Evolutionary conservation across 1,140 invertebrate genomes (phyloP), one percentile per base, ranked within the genome.

Genomic region (Drosophila elegans): DNA sequence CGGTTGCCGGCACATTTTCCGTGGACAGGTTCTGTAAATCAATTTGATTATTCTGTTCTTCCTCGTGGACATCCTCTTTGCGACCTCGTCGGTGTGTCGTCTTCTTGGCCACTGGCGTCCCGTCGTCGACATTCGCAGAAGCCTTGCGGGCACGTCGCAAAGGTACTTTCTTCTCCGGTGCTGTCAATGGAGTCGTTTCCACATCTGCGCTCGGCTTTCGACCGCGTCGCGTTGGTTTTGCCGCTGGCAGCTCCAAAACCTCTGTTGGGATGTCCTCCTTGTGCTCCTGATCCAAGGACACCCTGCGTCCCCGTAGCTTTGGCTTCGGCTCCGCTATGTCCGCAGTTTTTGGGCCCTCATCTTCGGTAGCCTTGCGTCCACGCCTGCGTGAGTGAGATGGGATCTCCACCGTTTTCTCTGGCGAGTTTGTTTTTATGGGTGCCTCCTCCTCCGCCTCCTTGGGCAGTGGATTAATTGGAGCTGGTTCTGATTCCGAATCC

Each of bases 61-160:
- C 54, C 3, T 27, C 48, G 11, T 13, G 1, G 0, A 34, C 48
- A 1, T 69, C 61, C 2, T 34, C 45, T 32, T 77, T 78, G 10
- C 79, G 76, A 13, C 49, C 64, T n/a, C 68, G 66, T 0, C 76
- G 76, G 2, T 13, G 27, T 3, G 55, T 6, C 10, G 45, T 27
- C 25, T 82, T 90, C n/a, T 84, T 90, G 3, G 54, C 3, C 32
- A 53, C 56, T 1, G 44, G 27, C 5, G 49, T 46, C 9, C 53
- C 64, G 10, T 55, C 69, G 10, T 83, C 84, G 2, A 62, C 27
- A 64, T 44, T 67, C 25, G 51, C 38, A 3, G 72, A 74, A 9
- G 66, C 42, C 13, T 78, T 83, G 3, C 69, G 77, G 39, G 12
- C 66, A 4, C 74, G 66, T 38, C 84, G 61, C n/a, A 34, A 44